Percentiles rank a stretch among this genome's conserved stretches.
phyloP scores from a whole-genome alignment of 2,888 invertebrate species.

The Parelbella ahira region DNA sequence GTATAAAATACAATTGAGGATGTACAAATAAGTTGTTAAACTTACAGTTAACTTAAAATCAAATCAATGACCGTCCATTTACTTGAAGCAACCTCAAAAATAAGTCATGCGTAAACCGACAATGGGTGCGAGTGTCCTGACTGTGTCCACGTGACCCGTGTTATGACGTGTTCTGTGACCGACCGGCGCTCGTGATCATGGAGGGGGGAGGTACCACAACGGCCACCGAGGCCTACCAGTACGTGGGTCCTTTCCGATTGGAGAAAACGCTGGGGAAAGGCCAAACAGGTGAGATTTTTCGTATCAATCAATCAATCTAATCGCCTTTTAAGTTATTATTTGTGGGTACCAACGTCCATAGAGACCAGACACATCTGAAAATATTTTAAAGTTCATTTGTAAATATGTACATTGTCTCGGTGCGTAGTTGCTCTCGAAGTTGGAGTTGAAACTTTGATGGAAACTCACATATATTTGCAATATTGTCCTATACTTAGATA shows the following conservation, averaged over 20 bases:
- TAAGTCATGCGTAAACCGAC: constrained; percentile 5
- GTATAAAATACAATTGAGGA: too few species aligned
- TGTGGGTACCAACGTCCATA: too few species aligned
- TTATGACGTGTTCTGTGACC: constrained; percentile 36
- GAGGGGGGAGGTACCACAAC: constrained; percentile 55
- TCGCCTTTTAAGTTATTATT: too few species aligned
- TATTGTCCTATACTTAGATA: too few species aligned
- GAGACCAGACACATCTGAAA: too few species aligned
- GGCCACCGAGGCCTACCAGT: constrained; percentile 86
- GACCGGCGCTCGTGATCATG: constrained; percentile 51
- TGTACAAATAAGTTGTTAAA: too few species aligned
- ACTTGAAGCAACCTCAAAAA: constrained; percentile 19
- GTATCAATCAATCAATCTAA: too few species aligned
- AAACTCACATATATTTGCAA: too few species aligned
- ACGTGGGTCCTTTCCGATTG: constrained; percentile 98
- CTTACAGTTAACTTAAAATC: constrained; percentile 21
- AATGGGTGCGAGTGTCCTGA: constrained; percentile 26
- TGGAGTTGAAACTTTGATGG: too few species aligned
- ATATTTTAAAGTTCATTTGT: too few species aligned
- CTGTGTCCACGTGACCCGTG: constrained; percentile 34
- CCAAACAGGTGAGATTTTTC: constrained; percentile 92
- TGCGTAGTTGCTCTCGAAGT: too few species aligned
- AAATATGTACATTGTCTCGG: too few species aligned
- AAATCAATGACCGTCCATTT: constrained; percentile 37
- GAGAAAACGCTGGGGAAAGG: constrained; percentile 99